Evolutionary conservation across 2,888 invertebrate genomes (phyloP), one percentile per base, ranked within the genome.

Genomic region (Platerodrilus igneus): DNA sequence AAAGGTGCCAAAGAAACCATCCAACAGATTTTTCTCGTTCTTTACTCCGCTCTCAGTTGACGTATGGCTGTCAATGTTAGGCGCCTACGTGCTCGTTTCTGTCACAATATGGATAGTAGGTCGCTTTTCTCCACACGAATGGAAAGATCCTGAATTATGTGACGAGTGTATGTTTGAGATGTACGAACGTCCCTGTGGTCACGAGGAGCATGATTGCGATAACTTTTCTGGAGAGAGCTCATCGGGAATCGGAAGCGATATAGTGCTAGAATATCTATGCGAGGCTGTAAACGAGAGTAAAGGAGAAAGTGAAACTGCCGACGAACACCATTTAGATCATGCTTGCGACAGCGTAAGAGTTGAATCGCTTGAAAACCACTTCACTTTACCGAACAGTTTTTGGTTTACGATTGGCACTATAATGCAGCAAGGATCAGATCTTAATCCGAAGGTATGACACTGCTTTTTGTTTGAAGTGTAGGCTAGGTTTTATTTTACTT

Each of bases 361-460:
- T 40, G 64, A 64, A 28, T 59, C 60, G 31, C 48, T 79, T 38
- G 81, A 84, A 68, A 90, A 90, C 70, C 86, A 86, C 64, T 92
- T 91, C 69, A 85, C 82, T 38, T 69, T 91, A 45, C 79, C 82
- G 55, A 89, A 96, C 72, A 89, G 91, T 53, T 88, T 96, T 71
- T 95, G 94, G 94, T 95, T 95, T 73, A 88, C 90, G 51, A 90
- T 94, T 25, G 95, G 95, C 16, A 93, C 93, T 15, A 82, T 96
- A 58, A 81, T 96, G 76, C 86, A 94, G 60, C 94, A 94, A 69
- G 93, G 91, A 47, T 89, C 89, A 44, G 90, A 89, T 45, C 73
- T 91, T 50, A 90, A 92, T 70, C 95, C 95, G 29, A 94, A 85
- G 86, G 90, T 90, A 75, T 62, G 58, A 58, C 59, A 57, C 57